Base-by-base conservation (phyloP, 2,113 vertebrate species). In the Hippocampus guttulatus region DNA sequence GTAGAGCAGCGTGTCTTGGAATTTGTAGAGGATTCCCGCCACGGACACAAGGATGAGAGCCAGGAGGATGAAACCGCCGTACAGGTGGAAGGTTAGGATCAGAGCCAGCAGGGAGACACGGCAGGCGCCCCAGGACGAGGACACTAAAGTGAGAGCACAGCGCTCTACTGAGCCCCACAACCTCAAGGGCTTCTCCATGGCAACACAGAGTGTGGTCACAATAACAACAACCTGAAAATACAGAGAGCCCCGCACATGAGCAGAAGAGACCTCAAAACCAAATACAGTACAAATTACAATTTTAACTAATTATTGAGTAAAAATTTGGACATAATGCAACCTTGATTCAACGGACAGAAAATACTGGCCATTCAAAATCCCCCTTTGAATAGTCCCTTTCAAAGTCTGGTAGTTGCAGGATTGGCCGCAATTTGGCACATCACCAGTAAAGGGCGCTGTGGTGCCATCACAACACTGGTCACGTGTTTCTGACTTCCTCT, bases 131-230 rank as follows among this genome's bases (percentile, higher is more conserved):
- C 96, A 99, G 47, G 95, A 95, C 97, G 96, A 98, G 2, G 96
- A 96, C 74, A 88, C 94, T 85, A 97, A 81, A 65, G 93, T 90
- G 78, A 96, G 87, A 0, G 95, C 90, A 87, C 95, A 98, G 76
- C 92, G 94, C 91, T 95, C 94, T 75, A 94, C 62, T 73, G 92
- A 91, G 79, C 89, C 95, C 95, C 96, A 98, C 81, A 97, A 91
- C 93, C 95, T 92, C 95, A 95, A 96, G 85, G 95, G 92, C 91
- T 98, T 98, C 93, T 99, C 97, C 97, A 99, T 99, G 90, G 92
- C 71, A 47, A 25, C 68, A 70, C 55, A 73, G 51, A 74, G 76
- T 75, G 74, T 79, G 78, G 73, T 90, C 83, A 90, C 72, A 81
- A 71, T 20, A 74, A 47, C 55, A 68, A 77, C 43, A 74, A 67